These are phyloP conservation scores for Pteropus rufus DNA, from an alignment of 2,797 vertebrate species.

Conservation along the genomic window DNA sequence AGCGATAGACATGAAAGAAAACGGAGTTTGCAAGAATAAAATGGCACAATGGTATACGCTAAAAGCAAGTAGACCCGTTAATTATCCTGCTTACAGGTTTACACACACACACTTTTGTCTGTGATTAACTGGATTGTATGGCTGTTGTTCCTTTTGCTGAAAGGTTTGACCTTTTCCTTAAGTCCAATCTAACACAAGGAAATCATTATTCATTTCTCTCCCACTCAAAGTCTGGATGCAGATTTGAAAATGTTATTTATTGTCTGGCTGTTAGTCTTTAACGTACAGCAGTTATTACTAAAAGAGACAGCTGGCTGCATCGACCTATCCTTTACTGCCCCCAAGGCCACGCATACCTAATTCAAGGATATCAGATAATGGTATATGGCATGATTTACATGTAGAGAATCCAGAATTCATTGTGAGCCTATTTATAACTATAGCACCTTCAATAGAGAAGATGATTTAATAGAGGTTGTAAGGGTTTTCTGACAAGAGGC, in stretches of 20 bases:
- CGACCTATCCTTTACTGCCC: slow-evolving; percentile 50
- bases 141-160: slow-evolving; percentile 36
- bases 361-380: slow-evolving; percentile 78
- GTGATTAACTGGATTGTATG: slow-evolving; percentile 21
- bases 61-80: background rate
- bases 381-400: slow-evolving; percentile 74
- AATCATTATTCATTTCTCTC: slow-evolving; percentile 69
- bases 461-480: slow-evolving; percentile 72
- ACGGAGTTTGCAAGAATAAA: slow-evolving; percentile 31
- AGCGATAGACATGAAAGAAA: slow-evolving; percentile 25
- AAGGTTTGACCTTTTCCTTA: slow-evolving; percentile 60
- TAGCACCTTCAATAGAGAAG: slow-evolving; percentile 50
- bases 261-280: slow-evolving; percentile 57
- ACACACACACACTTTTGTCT: slow-evolving; percentile 18
- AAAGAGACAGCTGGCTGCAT: slow-evolving; percentile 69
- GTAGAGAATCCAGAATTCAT: slow-evolving; percentile 76
- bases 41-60: background rate
- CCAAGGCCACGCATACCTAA: slow-evolving; percentile 65
- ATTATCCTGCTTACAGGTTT: slow-evolving; percentile 47
- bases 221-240: slow-evolving; percentile 63
- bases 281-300: slow-evolving; percentile 58
- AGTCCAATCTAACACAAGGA: slow-evolving; percentile 58
- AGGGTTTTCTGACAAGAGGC: slow-evolving; percentile 71
- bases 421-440: slow-evolving; percentile 77
- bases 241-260: slow-evolving; percentile 75